A percentile compares a stretch with the other conserved stretches of the same genome.
These are phyloP conservation scores for Zaprionus nigranus DNA, from an alignment of 1,140 invertebrate genomes.

Conservation along the genomic window DNA sequence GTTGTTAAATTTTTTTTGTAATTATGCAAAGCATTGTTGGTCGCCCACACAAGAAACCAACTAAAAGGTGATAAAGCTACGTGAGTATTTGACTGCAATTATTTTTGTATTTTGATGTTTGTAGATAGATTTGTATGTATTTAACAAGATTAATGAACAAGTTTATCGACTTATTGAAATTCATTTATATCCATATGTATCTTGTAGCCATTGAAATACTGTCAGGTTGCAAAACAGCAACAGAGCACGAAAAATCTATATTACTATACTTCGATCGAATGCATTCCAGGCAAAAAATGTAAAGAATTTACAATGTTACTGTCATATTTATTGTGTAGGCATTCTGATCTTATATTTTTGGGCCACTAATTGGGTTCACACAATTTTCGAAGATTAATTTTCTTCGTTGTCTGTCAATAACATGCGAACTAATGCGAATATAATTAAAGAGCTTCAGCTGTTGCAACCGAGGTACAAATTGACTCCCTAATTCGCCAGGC, in stretches of 20 bases:
- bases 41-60: conserved; percentile 7
- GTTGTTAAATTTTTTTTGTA: conserved; percentile 67
- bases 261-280: too few relatives aligned
- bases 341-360: not conserved
- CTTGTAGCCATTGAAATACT: too few relatives aligned
- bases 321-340: not conserved
- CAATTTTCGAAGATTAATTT: conserved; percentile 13
- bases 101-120: not conserved
- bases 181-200: too few relatives aligned
- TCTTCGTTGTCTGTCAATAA: conserved; percentile 16
- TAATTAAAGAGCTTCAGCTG: conserved; percentile 58
- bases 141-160: too few relatives aligned
- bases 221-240: too few relatives aligned
- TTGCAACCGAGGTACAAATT: conserved; percentile 37
- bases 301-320: not conserved
- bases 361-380: conserved; percentile 8
- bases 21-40: conserved; percentile 66
- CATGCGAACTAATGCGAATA: conserved; percentile 63
- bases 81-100: not conserved
- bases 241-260: conserved; percentile 14
- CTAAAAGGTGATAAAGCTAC: not conserved
- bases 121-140: too few relatives aligned
- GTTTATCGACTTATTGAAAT: too few relatives aligned
- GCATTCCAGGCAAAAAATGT: not conserved
- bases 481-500: conserved; percentile 55